Percentiles rank a stretch among this genome's conserved stretches.
phyloP scores from a whole-genome alignment of 2,888 invertebrate genomes.

The Tenthredo notha region DNA sequence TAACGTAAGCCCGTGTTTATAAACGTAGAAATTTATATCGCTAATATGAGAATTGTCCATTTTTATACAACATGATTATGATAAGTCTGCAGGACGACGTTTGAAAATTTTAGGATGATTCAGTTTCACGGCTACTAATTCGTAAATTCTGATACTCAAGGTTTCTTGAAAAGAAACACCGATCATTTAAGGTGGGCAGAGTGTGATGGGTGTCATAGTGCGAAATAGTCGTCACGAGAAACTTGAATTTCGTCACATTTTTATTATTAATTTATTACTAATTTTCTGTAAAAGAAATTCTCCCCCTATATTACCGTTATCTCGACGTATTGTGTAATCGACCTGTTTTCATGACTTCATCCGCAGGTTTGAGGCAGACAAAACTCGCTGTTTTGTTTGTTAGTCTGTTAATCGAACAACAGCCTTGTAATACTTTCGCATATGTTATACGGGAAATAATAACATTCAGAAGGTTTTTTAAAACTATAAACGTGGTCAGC shows the following conservation, averaged over 20 bases:
- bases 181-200: neutral
- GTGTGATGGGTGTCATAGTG: neutral
- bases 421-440: slow-evolving; percentile 31
- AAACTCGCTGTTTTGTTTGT: neutral
- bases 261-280: neutral
- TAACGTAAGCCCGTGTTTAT: neutral
- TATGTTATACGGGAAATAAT: neutral
- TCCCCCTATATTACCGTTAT: neutral
- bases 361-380: neutral
- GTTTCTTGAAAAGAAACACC: neutral
- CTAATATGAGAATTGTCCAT: neutral
- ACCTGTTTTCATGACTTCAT: slow-evolving; percentile 12
- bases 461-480: neutral
- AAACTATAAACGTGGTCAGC: neutral
- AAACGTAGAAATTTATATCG: neutral
- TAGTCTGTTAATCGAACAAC: neutral
- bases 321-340: neutral
- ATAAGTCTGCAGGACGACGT: neutral
- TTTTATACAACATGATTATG: neutral
- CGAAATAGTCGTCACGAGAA: neutral
- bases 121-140: neutral
- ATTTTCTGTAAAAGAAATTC: neutral
- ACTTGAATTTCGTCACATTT: neutral
- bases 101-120: neutral
- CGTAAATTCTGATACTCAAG: neutral